Base-by-base conservation (phyloP, 2,113 vertebrate genomes). In the Nesospiza acunhae region DNA sequence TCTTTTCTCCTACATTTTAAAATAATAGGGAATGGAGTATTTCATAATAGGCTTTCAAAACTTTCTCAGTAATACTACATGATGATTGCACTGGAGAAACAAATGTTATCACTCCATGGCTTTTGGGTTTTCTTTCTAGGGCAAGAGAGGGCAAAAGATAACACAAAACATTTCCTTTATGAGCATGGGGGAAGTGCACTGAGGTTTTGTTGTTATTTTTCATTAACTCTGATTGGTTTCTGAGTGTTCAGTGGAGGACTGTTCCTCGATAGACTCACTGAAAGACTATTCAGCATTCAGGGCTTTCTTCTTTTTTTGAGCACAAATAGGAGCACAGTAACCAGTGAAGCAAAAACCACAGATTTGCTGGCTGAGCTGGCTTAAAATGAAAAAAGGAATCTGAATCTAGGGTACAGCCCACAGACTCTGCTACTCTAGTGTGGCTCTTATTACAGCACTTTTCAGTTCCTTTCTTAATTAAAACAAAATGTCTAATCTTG, bases 351-450 rank as follows among this genome's bases (percentile, higher is more conserved):
- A 13, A 79, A 88, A 95, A 94, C 55, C 60, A 64, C n/a, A 80
- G 37, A 92, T 90, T 88, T 96, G 55, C 79, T 92, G 79, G 39
- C 50, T 90, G 88, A 94, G 27, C 63, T 92, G 76, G 14, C 39
- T 90, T 81, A 58, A 74, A 92, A 86, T 59, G 47, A 68, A 85
- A 60, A 90, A 74, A 12, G 4, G 1, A 87, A n/a, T 44, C 22
- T 90, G 66, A 62, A 76, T 68, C 46, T 59, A 33, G 31, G 28
- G 37, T 88, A 49, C 37, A 77, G 82, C 42, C 37, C 53, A 52
- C 47, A 55, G 78, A 55, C 20, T 56, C 53, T 64, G 22, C n/a
- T 79, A 4, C 44, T 89, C 22, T 26, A 52, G 15, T 15, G 44
- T 68, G 23, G 6, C 15, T 67, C 39, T 92, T 55, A 46, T 27